Evolutionary conservation across 2,888 invertebrate species (phyloP), one percentile per base, ranked within the genome.

Genomic region (Oxytorus armatus): DNA sequence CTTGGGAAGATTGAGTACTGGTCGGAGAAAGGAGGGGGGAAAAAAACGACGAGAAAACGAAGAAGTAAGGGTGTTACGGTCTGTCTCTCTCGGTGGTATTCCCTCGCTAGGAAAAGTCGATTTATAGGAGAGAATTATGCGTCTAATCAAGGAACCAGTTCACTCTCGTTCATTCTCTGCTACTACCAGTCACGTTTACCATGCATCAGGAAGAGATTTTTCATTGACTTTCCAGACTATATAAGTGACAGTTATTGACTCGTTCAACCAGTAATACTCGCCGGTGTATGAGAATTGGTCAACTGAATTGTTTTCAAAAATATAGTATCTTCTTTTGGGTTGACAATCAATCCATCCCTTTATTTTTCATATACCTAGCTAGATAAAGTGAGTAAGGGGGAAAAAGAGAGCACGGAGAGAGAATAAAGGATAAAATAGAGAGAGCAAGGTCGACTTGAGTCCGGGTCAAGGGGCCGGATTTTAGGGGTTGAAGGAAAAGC

Each of bases 191-290:
- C 76, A 72, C 16, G 3, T 25, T 72, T 51, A 55, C 83, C 59
- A 85, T 87, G 82, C 84, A 84, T 87, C 81, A 84, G 29, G 49
- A 42, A 61, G 79, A 79, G 29, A 83, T 84, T 79, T n/a, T 47
- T 33, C 16, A 11, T 16, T 4, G 11, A 29, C 10, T 16, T 49
- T 47, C 14, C 39, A 10, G 39, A 11, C 10, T 18, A n/a, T n/a
- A n/a, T n/a, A 5, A 29, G 29, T 29, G 29, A 5, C 29, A 21
- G 33, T 36, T 18, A 11, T 10, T 18, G 18, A 11, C 57, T 39
- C 10, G n/a, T 36, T 16, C 57, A 11, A 8, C n/a, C 36, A 33
- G 36, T 18, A 36, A 57, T 57, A 16, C 16, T 14, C 47, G 4
- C 4, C n/a, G n/a, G n/a, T n/a, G n/a, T n/a, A n/a, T n/a, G n/a